Base-by-base conservation (phyloP, 92 coral and sea anemone species). In the Zoanthus gigantus region DNA sequence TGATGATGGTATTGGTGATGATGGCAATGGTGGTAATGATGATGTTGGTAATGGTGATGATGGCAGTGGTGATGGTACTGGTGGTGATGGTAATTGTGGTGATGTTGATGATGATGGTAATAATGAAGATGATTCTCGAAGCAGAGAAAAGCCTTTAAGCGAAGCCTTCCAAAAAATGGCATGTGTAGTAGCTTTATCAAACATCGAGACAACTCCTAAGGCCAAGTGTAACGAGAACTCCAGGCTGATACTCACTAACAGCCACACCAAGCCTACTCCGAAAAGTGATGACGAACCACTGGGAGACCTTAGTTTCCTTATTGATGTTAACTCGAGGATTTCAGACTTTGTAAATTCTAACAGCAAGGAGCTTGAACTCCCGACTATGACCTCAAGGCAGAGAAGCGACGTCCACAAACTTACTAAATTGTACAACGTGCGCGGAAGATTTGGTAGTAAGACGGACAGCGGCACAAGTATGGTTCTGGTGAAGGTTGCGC, bases 401-500 rank as follows among this genome's bases (percentile, higher is more conserved):
- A 87, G 99, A 71, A 93, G 83, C 73, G 97, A 95, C 54, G 96
- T 95, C 37, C 89, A 94, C 89, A 95, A 95, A 50, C 90, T 97
- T 16, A 93, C 98, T 12, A 83, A 90, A 71, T 88, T 97, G 34
- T 97, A 96, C 78, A 93, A 93, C 74, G 86, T 97, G 7, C 96
- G 96, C 23, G 94, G 94, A 10, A 92, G 98, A 29, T 89, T 95
- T 73, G 98, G 95, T 1, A 92, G 81, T 23, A 97, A 95, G 86
- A 48, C 91, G 8, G 96, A 89, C 67, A 93, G 71, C 79, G 92
- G 91, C 31, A 89, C 98, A 3, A 96, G 97, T n/a, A 89, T 97
- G 18, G 79, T 87, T 65, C 91, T 97, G 86, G 89, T 95, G 52
- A 97, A 97, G 83, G 88, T 76, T 45, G 83, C 92, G 0, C 94